These are phyloP conservation scores for Diogma glabrata DNA, from an alignment of 2,888 invertebrate species.

Conservation along the genomic window DNA sequence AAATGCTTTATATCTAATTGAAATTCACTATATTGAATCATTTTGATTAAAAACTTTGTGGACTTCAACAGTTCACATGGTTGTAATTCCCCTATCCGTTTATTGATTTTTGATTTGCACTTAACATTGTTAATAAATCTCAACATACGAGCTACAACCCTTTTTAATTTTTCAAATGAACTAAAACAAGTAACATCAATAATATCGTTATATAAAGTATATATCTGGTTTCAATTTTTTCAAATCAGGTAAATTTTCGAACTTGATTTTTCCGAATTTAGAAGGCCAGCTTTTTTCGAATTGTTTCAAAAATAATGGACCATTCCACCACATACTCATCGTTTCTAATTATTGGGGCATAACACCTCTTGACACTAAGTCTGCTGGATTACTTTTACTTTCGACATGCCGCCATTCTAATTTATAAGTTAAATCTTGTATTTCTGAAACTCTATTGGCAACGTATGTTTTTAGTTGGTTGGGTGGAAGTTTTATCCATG, in stretches of 20 bases:
- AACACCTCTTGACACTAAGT: slow-evolving; percentile 16
- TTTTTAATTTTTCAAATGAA: not conserved
- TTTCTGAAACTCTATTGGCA: slow-evolving; percentile 16
- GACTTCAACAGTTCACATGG: not conserved
- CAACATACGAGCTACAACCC: not conserved
- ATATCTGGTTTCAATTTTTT: not conserved
- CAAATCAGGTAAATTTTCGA: not conserved
- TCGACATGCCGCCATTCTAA: slow-evolving; percentile 15
- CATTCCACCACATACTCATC: slow-evolving; percentile 1
- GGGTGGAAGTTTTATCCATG: slow-evolving; percentile 16
- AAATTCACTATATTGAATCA: not conserved
- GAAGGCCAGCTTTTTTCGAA: not conserved
- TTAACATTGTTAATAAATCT: not conserved
- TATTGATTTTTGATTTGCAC: not conserved
- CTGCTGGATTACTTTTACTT: slow-evolving; percentile 14
- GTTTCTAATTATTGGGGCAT: not conserved
- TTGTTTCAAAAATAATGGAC: not conserved
- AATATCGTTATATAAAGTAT: not conserved
- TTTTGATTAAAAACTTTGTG: not conserved
- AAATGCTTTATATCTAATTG: not conserved
- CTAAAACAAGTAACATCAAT: not conserved
- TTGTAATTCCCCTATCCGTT: not conserved
- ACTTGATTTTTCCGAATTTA: not conserved
- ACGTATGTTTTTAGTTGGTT: slow-evolving; percentile 14
- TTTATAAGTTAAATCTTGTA: slow-evolving; percentile 11